Base-by-base conservation (phyloP, 2,888 invertebrate genomes). In the Onthophagus sagittarius region DNA sequence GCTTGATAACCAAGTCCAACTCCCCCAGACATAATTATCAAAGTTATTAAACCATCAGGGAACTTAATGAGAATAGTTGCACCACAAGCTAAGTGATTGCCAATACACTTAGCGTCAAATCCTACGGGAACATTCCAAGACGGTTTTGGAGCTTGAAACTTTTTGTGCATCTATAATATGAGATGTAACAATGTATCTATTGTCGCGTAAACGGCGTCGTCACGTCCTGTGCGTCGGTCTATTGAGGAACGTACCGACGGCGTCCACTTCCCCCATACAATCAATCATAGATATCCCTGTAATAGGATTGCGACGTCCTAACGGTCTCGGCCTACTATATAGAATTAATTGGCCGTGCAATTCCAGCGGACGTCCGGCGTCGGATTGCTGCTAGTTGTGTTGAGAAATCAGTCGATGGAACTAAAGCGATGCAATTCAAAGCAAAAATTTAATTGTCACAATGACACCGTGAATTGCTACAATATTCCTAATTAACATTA, bases 341-440 rank as follows among this genome's bases (percentile, higher is more conserved):
- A 76, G 77, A 78, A 77, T 78, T 79, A 79, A 79, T 79, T 79
- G 78, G 78, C 75, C 79, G 77, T 79, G 78, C 76, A 77, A 75
- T 77, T 74, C 76, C 69, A 74, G 75, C 78, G 79, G 79, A 78
- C 75, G 76, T 79, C 79, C 79, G 78, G 32, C 67, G 67, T 67
- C 67, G 78, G 77, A 78, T 78, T 77, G 76, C 70, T 72, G 72
- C 31, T 70, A 53, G 14, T 53, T 11, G 11, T 11, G 39, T 53
- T 53, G 39, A 53, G 39, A 53, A 53, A 53, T 7, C 39, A 53
- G 39, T 53, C 39, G 39, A 53, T 53, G 39, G 39, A 53, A 53
- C 7, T 11, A 7, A 53, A 11, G 7, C 39, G 39, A 53, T 53
- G 39, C 4, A 53, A 53, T 53, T 53, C 39, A 53, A 53, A 53